A percentile compares a stretch with the other conserved stretches of the same genome.
These are phyloP conservation scores for Chelonoidis abingdonii DNA, from an alignment of 2,113 vertebrate species.

Conservation along the genomic window DNA sequence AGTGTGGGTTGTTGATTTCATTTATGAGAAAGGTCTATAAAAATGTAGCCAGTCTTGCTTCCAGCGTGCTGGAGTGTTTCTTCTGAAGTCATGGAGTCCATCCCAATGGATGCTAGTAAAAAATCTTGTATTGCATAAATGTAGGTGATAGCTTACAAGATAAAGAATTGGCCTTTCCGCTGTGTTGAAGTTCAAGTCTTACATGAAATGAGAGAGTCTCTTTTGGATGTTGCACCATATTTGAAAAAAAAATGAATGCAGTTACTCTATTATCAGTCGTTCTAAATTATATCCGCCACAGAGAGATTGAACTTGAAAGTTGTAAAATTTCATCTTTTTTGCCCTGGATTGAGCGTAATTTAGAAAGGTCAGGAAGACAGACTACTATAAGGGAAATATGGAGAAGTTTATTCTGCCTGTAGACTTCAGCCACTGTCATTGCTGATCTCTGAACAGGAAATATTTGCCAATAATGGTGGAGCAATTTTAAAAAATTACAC, in stretches of 20 bases:
- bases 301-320: neutral
- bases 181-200: slow-evolving; percentile 30
- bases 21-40: slow-evolving; percentile 57
- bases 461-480: neutral
- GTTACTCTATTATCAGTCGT: neutral
- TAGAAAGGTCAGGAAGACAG: neutral
- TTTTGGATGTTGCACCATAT: neutral
- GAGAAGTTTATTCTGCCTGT: neutral
- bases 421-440: neutral
- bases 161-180: slow-evolving; percentile 37
- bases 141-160: slow-evolving; percentile 21
- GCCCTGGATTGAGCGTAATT: neutral
- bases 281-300: neutral
- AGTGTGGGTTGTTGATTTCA: slow-evolving; percentile 48
- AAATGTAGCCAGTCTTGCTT: slow-evolving; percentile 69
- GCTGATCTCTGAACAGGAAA: neutral
- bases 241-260: neutral
- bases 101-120: slow-evolving; percentile 49
- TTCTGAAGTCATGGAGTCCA: slow-evolving; percentile 39
- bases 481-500: neutral
- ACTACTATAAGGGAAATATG: neutral
- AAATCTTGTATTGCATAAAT: slow-evolving; percentile 58
- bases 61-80: slow-evolving; percentile 52
- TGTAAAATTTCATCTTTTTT: neutral
- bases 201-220: slow-evolving; percentile 16